Conservation (phyloP, 2,797 vertebrate species). For the Ambastaia sidthimunki region DNA sequence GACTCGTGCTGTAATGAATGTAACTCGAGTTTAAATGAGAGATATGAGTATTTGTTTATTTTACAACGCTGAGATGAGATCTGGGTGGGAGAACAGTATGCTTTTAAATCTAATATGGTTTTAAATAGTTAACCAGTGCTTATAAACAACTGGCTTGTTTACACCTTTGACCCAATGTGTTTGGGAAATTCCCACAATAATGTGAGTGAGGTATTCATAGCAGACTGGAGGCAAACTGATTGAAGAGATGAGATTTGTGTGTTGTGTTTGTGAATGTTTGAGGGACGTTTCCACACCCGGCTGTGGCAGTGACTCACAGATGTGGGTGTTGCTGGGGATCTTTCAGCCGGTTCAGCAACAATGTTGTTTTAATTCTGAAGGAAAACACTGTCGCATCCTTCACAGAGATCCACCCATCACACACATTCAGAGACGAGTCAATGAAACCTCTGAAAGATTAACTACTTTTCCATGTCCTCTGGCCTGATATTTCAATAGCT, state of each 20-base stretch:
- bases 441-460: background rate
- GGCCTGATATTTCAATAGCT: background rate
- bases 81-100: too few relatives aligned
- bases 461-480: background rate
- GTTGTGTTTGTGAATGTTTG: slow-evolving; percentile 2
- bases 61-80: background rate
- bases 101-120: background rate
- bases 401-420: background rate
- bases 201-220: background rate
- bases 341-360: slow-evolving; percentile 7
- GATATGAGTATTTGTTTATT: background rate
- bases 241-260: background rate
- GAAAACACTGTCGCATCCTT: background rate
- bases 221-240: background rate
- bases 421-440: background rate
- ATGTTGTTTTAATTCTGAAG: too few relatives aligned
- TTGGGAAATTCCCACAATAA: background rate
- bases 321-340: background rate
- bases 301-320: slow-evolving; percentile 12
- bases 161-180: background rate
- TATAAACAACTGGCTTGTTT: background rate
- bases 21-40: too few relatives aligned
- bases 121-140: background rate
- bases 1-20: too few relatives aligned
- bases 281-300: slow-evolving; percentile 4